Conservation (phyloP, 2,888 invertebrate species). For the Troilus luridus region DNA sequence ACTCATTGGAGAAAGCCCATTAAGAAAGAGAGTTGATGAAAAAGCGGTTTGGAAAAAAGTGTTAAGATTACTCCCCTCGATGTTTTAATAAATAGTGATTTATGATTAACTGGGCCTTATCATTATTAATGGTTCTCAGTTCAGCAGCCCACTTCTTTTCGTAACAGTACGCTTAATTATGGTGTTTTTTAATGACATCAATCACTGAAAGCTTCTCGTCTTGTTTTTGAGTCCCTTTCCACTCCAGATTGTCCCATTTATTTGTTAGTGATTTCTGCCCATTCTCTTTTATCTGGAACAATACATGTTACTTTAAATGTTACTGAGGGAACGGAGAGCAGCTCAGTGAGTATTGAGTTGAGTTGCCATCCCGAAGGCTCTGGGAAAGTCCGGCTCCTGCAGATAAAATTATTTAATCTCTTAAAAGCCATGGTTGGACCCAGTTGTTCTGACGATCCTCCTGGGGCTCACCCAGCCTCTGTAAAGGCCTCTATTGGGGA, state of each 20-base stretch:
- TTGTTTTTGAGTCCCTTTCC: not conserved
- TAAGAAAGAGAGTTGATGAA: slow-evolving; percentile 4
- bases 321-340: too few species aligned
- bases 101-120: slow-evolving; percentile 25
- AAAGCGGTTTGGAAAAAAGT: not conserved
- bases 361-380: too few species aligned
- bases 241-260: not conserved
- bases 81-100: slow-evolving; percentile 45
- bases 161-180: slow-evolving; percentile 13
- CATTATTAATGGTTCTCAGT: slow-evolving; percentile 24
- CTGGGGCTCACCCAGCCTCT: too few species aligned
- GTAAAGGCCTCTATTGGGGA: too few species aligned
- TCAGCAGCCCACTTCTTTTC: slow-evolving; percentile 24
- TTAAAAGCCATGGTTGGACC: too few species aligned
- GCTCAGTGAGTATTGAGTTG: too few species aligned
- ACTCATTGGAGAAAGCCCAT: not conserved
- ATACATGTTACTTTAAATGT: not conserved
- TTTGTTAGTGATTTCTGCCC: not conserved
- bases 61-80: not conserved
- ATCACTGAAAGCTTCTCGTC: not conserved
- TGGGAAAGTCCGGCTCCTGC: too few species aligned
- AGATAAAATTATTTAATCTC: too few species aligned
- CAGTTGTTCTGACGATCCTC: too few species aligned
- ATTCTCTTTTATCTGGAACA: not conserved
- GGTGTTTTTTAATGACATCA: not conserved